phyloP scores from a whole-genome alignment of 2,888 invertebrate species.

The Hylaea fasciaria region DNA sequence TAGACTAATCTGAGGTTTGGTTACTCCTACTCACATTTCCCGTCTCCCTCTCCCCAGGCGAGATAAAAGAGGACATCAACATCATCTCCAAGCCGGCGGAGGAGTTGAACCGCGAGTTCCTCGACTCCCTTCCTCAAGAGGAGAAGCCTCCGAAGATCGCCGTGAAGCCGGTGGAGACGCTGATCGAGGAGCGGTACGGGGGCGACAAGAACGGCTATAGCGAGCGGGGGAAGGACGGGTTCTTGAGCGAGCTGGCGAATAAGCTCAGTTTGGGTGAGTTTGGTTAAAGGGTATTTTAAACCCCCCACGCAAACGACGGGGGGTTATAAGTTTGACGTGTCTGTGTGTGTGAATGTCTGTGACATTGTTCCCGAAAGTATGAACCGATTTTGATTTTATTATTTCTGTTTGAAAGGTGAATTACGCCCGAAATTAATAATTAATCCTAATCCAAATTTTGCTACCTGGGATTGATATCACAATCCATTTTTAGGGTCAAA shows the following conservation, averaged over 20 bases:
- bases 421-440: no score
- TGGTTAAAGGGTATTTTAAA: neutral
- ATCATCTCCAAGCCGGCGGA: conserved; percentile 68
- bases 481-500: no score
- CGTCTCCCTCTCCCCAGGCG: conserved; percentile 23
- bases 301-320: no score
- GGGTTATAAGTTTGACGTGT: no score
- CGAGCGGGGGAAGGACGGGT: conserved; percentile 39
- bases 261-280: conserved; percentile 61
- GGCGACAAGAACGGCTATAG: conserved; percentile 20
- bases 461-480: no score
- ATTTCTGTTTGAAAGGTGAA: no score
- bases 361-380: no score
- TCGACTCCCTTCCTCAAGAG: conserved; percentile 69
- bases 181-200: conserved; percentile 48
- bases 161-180: conserved; percentile 69
- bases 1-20: no score
- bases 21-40: no score
- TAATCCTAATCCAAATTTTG: no score
- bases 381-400: no score
- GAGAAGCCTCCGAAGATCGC: conserved; percentile 63
- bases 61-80: conserved; percentile 58
- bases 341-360: no score
- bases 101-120: conserved; percentile 73
- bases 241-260: conserved; percentile 53